These are phyloP conservation scores for Discoglossus pictus DNA, from an alignment of 2,797 vertebrate species.

Conservation along the genomic window DNA sequence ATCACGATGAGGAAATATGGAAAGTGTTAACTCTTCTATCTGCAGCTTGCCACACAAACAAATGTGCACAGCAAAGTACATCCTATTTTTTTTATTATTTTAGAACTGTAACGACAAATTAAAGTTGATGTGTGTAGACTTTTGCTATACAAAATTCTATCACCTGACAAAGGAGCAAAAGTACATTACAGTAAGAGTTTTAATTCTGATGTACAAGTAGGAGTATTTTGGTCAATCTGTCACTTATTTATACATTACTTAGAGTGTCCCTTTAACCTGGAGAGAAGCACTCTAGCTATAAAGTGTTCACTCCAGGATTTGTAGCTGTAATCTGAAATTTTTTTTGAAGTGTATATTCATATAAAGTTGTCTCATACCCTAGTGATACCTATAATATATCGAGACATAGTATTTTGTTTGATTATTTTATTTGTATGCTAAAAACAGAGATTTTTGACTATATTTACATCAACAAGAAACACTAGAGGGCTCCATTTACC, in stretches of 20 bases:
- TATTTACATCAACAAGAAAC: conserved; percentile 27
- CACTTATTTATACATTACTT: conserved; percentile 38
- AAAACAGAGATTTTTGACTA: conserved; percentile 14
- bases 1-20: no score
- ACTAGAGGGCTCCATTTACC: conserved; percentile 21
- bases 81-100: no score
- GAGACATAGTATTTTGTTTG: conserved; percentile 29
- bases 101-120: no score
- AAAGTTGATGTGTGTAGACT: no score
- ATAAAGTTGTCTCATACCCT: conserved; percentile 19
- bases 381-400: conserved; percentile 28
- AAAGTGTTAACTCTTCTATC: no score
- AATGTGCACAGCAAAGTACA: no score
- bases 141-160: no score
- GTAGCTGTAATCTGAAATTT: conserved; percentile 7
- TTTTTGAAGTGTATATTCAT: conserved; percentile 37
- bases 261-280: conserved; percentile 28
- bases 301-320: conserved; percentile 19
- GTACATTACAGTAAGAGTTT: no score
- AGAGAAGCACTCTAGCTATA: conserved; percentile 20
- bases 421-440: conserved; percentile 21
- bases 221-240: conserved; percentile 11
- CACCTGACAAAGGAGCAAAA: no score
- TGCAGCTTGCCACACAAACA: no score
- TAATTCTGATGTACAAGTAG: conserved; percentile 3